phyloP scores from a whole-genome alignment of 1,140 invertebrate species.

The Drosophila jambulina region DNA sequence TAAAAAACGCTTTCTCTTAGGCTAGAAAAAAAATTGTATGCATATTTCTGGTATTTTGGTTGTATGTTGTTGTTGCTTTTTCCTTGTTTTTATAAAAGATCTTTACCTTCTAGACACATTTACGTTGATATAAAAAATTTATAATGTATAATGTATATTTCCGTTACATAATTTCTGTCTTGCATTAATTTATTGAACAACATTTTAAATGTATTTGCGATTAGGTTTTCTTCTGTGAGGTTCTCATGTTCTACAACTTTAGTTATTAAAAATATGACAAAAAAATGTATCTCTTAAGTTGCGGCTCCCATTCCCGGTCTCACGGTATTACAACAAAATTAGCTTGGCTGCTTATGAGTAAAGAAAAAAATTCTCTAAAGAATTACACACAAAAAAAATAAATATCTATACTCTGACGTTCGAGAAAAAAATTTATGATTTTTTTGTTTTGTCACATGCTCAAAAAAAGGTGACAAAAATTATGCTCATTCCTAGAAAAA shows the following conservation, averaged over 20 bases:
- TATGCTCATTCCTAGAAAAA: conserved; percentile 15
- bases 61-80: conserved; percentile 8
- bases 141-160: conserved; percentile 52
- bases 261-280: conserved; percentile 56
- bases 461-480: conserved; percentile 65
- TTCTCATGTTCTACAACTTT: conserved; percentile 50
- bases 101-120: conserved; percentile 54
- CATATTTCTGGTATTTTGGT: conserved; percentile 55
- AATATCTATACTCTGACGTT: conserved; percentile 6
- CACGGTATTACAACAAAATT: conserved; percentile 67
- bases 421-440: conserved; percentile 53
- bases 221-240: conserved; percentile 60
- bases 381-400: conserved; percentile 45
- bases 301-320: conserved; percentile 1
- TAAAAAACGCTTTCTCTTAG: conserved; percentile 67
- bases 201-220: conserved; percentile 75
- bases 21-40: conserved; percentile 77
- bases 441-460: conserved; percentile 50
- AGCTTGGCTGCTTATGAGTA: conserved; percentile 77
- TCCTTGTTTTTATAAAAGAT: conserved; percentile 45
- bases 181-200: conserved; percentile 62
- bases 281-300: conserved; percentile 45
- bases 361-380: conserved; percentile 54
- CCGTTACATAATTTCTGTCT: conserved; percentile 26
- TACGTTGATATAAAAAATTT: conserved; percentile 63